Conservation (phyloP, 2,797 vertebrate species). For the Coregonus suidteri region DNA sequence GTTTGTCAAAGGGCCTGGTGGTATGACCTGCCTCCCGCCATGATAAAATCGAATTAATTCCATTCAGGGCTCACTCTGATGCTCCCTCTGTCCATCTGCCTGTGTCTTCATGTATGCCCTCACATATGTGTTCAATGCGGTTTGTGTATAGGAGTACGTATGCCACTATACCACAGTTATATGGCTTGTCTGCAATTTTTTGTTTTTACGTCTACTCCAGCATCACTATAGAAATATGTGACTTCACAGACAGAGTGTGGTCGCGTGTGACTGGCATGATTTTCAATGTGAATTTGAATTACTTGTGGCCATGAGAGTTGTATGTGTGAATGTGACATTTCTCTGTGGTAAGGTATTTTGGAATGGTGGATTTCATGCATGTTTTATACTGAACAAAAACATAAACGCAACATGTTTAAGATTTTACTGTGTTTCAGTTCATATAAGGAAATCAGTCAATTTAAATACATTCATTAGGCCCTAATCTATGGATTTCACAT, state of each 20-base stretch:
- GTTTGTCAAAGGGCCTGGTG: conserved; percentile 60
- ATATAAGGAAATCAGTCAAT: too few species aligned
- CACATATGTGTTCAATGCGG: conserved; percentile 11
- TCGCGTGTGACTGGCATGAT: background rate
- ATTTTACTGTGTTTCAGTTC: too few species aligned
- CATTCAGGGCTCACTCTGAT: conserved; percentile 23
- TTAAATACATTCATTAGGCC: too few species aligned
- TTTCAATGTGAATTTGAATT: conserved; percentile 1
- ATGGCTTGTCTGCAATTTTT: background rate
- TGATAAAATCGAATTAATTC: conserved; percentile 61
- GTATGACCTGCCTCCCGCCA: conserved; percentile 45
- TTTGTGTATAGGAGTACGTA: background rate
- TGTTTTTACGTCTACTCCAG: background rate
- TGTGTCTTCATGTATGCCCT: conserved; percentile 25
- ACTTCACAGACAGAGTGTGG: background rate
- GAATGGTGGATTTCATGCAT: background rate
- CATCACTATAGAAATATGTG: background rate
- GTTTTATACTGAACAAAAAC: background rate
- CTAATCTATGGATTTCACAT: too few species aligned
- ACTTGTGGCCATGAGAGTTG: background rate
- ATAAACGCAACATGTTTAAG: too few species aligned
- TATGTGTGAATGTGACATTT: background rate
- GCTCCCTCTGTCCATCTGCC: conserved; percentile 17
- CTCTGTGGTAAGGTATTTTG: background rate
- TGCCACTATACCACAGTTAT: background rate